A percentile compares a stretch with the other conserved stretches of the same genome.
phyloP scores from a whole-genome alignment of 2,113 vertebrate genomes.

The Hyla sarda region DNA sequence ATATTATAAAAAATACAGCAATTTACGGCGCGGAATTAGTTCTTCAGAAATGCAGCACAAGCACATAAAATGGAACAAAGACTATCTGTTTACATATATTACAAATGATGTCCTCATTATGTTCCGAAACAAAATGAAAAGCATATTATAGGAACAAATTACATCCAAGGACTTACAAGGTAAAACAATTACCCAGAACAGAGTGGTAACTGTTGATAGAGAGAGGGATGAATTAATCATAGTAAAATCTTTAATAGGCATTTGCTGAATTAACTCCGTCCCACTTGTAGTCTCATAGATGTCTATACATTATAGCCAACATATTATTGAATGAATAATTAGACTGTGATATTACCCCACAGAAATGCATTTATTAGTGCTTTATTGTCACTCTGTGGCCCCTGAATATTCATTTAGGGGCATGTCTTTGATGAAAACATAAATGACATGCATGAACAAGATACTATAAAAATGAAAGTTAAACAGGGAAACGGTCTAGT shows the following conservation, averaged over 20 bases:
- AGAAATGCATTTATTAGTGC: background rate
- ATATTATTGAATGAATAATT: slow-evolving; percentile 1
- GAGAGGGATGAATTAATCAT: slow-evolving; percentile 41
- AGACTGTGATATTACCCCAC: background rate
- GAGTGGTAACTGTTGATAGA: slow-evolving; percentile 40
- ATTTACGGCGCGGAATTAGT: background rate
- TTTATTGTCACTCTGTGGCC: background rate
- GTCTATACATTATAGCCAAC: slow-evolving; percentile 5
- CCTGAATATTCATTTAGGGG: background rate
- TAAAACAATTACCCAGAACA: slow-evolving; percentile 48
- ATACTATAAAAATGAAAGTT: background rate
- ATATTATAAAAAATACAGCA: slow-evolving; percentile 34
- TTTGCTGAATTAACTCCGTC: slow-evolving; percentile 28
- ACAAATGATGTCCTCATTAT: slow-evolving; percentile 36
- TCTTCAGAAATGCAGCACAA: background rate
- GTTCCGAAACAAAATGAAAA: slow-evolving; percentile 44
- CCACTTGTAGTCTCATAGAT: background rate
- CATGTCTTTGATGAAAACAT: background rate
- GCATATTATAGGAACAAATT: slow-evolving; percentile 54
- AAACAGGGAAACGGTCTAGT: background rate
- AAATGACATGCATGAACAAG: background rate
- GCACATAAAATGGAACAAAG: slow-evolving; percentile 26
- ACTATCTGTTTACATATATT: slow-evolving; percentile 23
- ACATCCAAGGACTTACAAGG: slow-evolving; percentile 47
- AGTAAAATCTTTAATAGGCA: slow-evolving; percentile 6